Base-by-base conservation (phyloP, 2,797 vertebrate species). In the Labroides dimidiatus region DNA sequence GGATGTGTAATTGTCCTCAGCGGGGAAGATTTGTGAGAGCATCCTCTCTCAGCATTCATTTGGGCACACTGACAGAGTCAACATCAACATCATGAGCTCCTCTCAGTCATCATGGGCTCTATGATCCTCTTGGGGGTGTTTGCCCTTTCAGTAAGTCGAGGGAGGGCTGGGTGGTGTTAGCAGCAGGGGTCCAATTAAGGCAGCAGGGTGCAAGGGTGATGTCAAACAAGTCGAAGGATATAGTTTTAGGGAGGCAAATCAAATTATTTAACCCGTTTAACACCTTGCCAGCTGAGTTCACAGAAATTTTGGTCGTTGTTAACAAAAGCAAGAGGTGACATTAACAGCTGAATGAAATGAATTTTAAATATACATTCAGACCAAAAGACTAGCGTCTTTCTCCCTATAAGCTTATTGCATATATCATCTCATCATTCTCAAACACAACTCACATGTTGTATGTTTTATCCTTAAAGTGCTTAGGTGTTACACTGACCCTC, bases 131-230 rank as follows among this genome's bases (percentile, higher is more conserved):
- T 69, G 84, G 80, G 83, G 88, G 80, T 76, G 62, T 91, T 87
- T 92, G 87, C 75, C 86, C 88, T 91, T 91, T 90, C 20, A 17
- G 81, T 89, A 81, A 86, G 75, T 75, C 41, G 33, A 61, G 65
- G 84, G 74, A 63, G 81, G 72, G 14, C 14, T 15, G 72, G 63
- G 68, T 12, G 36, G 65, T 80, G 76, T 80, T 74, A 61, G 71
- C 73, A 81, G 82, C 75, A 76, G 85, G 82, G 81, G 80, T 87
- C 87, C 67, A 68, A 89, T 87, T 84, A 87, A 91, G 80, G 76
- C 80, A 72, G 87, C 71, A 39, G 74, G 75, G 57, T 64, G 66
- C 49, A 43, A 74, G 69, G 63, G 72, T 43, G 33, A 75, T 75
- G 84, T 64, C 81, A 77, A 64, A 85, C 68, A 87, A 69, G 42